Evolutionary conservation across 2,888 invertebrate species (phyloP).

Genomic region (Hypercompe scribonia): DNA sequence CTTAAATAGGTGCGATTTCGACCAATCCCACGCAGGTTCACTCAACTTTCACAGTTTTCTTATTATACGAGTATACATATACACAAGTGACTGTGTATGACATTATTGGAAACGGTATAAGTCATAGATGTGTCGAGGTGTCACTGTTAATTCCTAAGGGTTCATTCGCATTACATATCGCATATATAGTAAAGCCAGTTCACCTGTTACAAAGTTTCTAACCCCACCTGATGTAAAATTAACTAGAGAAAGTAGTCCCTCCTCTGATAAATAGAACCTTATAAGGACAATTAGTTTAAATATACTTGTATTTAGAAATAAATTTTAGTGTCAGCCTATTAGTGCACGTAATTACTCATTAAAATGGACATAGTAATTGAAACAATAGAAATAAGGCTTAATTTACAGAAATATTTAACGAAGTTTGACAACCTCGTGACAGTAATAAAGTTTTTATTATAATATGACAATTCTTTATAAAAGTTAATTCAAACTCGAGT

Average conservation of each 20-base stretch:
- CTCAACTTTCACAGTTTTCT: constrained; percentile 39
- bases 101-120: not conserved
- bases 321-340: not conserved
- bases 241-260: not conserved
- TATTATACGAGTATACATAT: constrained; percentile 35
- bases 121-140: not conserved
- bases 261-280: not conserved
- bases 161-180: not conserved
- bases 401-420: not conserved
- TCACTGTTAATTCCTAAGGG: not conserved
- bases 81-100: not conserved
- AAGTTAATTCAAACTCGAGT: too few species aligned
- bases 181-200: not conserved
- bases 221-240: not conserved
- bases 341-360: not conserved
- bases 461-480: too few species aligned
- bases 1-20: constrained; percentile 44
- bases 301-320: too few species aligned
- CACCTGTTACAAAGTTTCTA: not conserved
- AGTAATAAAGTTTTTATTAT: too few species aligned
- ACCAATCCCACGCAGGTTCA: constrained; percentile 48
- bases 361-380: not conserved
- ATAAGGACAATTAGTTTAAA: too few species aligned
- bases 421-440: not conserved
- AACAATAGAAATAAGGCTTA: not conserved